Conservation (phyloP, 2,797 vertebrate species). For the Naso thynnoides region DNA sequence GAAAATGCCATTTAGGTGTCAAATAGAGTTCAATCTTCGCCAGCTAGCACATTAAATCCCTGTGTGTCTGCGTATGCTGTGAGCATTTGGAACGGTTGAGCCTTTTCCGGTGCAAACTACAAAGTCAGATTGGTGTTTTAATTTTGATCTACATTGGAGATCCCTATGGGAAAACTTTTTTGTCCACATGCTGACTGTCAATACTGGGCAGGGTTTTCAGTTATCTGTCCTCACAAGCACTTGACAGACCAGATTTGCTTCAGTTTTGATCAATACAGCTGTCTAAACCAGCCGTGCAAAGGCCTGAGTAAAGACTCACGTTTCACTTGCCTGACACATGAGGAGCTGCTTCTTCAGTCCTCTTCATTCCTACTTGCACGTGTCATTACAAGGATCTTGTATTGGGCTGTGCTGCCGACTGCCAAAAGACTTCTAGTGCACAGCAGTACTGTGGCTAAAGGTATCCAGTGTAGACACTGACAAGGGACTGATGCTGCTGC, state of each 20-base stretch:
- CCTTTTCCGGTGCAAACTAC: neutral
- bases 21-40: neutral
- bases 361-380: neutral
- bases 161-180: neutral
- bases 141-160: neutral
- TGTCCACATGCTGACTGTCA: neutral
- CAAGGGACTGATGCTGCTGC: neutral
- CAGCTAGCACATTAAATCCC: neutral
- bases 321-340: neutral
- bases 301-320: neutral
- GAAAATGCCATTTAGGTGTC: neutral
- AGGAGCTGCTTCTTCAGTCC: slow-evolving; percentile 8
- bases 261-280: slow-evolving; percentile 1
- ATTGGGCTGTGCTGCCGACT: neutral
- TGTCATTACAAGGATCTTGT: neutral
- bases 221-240: neutral
- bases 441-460: neutral
- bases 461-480: neutral
- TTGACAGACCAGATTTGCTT: slow-evolving; percentile 3
- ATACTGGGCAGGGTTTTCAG: neutral
- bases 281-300: neutral
- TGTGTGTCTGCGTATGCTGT: neutral
- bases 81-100: neutral
- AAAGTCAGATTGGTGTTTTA: neutral
- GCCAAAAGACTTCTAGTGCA: neutral